A percentile compares a stretch with the other conserved stretches of the same genome.
Conservation (phyloP, 2,797 vertebrate species). For the Pantherophis alleghaniensis region DNA sequence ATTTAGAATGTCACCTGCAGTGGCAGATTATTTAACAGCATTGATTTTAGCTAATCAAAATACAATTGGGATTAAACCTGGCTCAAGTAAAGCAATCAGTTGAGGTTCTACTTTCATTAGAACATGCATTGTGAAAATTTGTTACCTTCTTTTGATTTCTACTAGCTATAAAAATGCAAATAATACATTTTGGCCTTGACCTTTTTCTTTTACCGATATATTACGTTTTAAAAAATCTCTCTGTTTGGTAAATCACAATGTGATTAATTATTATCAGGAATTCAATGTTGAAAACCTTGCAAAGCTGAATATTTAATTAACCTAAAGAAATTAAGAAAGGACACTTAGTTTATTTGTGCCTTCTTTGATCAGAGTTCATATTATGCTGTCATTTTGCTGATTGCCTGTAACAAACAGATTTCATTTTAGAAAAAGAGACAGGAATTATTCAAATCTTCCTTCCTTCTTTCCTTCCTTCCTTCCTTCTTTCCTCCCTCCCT, state of each 20-base stretch:
- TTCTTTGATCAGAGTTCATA: not conserved
- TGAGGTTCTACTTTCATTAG: not conserved
- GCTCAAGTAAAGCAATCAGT: not conserved
- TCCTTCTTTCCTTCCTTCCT: not conserved
- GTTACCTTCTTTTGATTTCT: not conserved
- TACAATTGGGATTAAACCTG: not conserved
- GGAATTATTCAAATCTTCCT: not conserved
- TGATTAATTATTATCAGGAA: constrained; percentile 3
- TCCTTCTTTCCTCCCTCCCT: not conserved
- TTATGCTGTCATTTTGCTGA: not conserved
- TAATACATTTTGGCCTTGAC: not conserved
- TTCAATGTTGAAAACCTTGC: not conserved
- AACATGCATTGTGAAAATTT: not conserved
- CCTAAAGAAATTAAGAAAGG: not conserved
- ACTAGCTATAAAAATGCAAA: not conserved
- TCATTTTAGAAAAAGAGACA: not conserved
- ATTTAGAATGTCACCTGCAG: not conserved
- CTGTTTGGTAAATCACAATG: not conserved
- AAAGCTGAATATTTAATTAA: not conserved
- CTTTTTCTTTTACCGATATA: not conserved
- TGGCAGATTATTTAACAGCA: not conserved
- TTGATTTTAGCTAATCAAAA: not conserved
- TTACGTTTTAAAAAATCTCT: not conserved
- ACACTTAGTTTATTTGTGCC: not conserved
- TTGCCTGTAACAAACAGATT: not conserved